These are phyloP conservation scores for Virgularia gustaviana DNA, from an alignment of 92 coral and sea anemone species.

Conservation along the genomic window DNA sequence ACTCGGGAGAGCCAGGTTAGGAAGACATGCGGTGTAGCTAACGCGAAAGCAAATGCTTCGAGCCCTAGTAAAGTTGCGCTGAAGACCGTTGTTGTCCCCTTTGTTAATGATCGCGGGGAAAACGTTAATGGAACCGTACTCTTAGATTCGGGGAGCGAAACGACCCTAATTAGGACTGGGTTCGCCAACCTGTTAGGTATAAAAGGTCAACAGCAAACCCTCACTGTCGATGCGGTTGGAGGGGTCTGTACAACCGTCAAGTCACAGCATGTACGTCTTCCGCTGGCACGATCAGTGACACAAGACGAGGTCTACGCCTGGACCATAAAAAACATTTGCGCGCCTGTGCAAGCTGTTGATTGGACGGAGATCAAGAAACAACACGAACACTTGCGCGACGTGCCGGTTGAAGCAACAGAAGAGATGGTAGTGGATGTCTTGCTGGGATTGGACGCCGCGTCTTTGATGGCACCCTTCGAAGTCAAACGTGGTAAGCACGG, in stretches of 20 bases:
- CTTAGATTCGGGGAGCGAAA: constrained; percentile 43
- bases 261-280: constrained; percentile 51
- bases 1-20: too few relatives aligned
- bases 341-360: constrained; percentile 40
- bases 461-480: constrained; percentile 45
- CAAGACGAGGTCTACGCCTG: constrained; percentile 46
- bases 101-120: constrained; percentile 45
- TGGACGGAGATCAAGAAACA: constrained; percentile 32
- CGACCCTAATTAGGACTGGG: constrained; percentile 51
- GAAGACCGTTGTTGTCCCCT: constrained; percentile 37
- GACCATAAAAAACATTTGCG: constrained; percentile 54
- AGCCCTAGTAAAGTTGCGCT: constrained; percentile 44
- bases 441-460: constrained; percentile 51
- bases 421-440: constrained; percentile 44
- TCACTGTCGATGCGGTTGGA: constrained; percentile 33
- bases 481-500: constrained; percentile 39
- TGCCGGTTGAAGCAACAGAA: constrained; percentile 6
- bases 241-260: constrained; percentile 46
- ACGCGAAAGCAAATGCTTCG: constrained; percentile 33
- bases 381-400: background rate
- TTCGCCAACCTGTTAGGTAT: constrained; percentile 39
- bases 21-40: too few relatives aligned
- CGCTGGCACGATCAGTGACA: constrained; percentile 48
- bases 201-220: constrained; percentile 32
- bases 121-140: constrained; percentile 37